Conservation (phyloP, 2,113 vertebrate species). For the Brachyhypopomus occidentalis region DNA sequence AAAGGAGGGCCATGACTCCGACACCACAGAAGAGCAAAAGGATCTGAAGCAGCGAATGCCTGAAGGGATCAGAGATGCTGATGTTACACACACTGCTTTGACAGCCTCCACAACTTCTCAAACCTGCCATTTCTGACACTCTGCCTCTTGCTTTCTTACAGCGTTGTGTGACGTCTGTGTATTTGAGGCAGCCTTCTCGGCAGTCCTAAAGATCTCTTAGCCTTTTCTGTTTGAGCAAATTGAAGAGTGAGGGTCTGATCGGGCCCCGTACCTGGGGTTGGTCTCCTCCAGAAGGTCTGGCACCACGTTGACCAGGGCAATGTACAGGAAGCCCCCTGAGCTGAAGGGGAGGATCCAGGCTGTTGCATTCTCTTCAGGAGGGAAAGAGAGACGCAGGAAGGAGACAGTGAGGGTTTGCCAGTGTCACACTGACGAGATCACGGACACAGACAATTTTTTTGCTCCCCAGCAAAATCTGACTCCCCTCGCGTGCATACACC, state of each 20-base stretch:
- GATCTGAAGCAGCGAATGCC: constrained; percentile 87
- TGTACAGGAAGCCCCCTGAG: constrained; percentile 95
- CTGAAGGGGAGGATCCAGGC: constrained; percentile 96
- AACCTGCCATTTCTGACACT: too few species aligned
- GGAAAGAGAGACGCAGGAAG: constrained; percentile 13
- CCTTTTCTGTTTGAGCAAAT: too few species aligned
- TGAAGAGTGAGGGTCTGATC: background rate
- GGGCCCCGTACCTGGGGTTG: constrained; percentile 81
- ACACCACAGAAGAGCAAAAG: constrained; percentile 87
- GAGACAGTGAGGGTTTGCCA: too few species aligned
- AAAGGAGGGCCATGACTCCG: constrained; percentile 87
- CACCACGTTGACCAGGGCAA: constrained; percentile 93
- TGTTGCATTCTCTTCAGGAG: constrained; percentile 76
- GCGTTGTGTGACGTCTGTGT: background rate
- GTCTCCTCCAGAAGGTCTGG: constrained; percentile 94
- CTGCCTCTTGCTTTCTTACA: too few species aligned
- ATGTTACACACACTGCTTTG: background rate
- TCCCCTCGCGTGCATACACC: too few species aligned
- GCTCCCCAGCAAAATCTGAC: too few species aligned
- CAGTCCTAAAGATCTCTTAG: background rate
- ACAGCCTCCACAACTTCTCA: too few species aligned
- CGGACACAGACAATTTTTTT: too few species aligned
- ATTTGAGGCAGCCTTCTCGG: background rate
- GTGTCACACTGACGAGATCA: too few species aligned
- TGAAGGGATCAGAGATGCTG: constrained; percentile 58